A percentile compares a stretch with the other conserved stretches of the same genome.
Evolutionary conservation across 2,113 vertebrate genomes (phyloP).

Genomic region (Brienomyrus brachyistius): DNA sequence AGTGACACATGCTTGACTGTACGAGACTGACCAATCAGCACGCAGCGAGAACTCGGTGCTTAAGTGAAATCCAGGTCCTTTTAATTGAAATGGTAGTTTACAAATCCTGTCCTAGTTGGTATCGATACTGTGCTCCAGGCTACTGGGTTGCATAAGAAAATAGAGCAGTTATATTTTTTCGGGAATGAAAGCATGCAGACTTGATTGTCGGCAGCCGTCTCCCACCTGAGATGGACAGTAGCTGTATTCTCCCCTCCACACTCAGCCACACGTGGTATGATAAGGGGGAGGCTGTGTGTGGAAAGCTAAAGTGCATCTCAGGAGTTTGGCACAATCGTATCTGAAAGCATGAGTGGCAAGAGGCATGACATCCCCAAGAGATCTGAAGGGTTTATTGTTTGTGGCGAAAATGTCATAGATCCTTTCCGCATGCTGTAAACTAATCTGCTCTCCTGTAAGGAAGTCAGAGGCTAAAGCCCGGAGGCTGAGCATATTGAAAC

Average conservation of each 20-base stretch:
- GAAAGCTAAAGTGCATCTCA: slow-evolving; percentile 15
- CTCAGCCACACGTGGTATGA: background rate
- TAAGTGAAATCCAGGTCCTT: background rate
- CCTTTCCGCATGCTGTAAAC: slow-evolving; percentile 22
- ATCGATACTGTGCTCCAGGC: background rate
- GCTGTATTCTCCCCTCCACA: background rate
- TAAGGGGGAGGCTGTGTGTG: background rate
- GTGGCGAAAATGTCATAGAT: slow-evolving; percentile 26
- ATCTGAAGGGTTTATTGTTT: slow-evolving; percentile 8
- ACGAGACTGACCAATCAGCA: background rate
- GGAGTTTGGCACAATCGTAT: slow-evolving; percentile 13
- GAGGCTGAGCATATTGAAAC: background rate
- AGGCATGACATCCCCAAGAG: background rate
- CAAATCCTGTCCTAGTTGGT: background rate
- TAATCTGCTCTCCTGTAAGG: slow-evolving; percentile 22
- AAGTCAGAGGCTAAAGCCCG: background rate
- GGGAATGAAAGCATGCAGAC: background rate
- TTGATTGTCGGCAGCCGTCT: background rate
- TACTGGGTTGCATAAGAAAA: background rate
- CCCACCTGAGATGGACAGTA: background rate
- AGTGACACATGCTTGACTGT: background rate
- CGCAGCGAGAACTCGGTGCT: background rate
- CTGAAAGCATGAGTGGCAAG: background rate
- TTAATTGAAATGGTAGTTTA: background rate
- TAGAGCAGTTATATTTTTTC: background rate